These are phyloP conservation scores for Drosophila hawaiiensis DNA, from an alignment of 2,888 invertebrate genomes.

Conservation along the genomic window DNA sequence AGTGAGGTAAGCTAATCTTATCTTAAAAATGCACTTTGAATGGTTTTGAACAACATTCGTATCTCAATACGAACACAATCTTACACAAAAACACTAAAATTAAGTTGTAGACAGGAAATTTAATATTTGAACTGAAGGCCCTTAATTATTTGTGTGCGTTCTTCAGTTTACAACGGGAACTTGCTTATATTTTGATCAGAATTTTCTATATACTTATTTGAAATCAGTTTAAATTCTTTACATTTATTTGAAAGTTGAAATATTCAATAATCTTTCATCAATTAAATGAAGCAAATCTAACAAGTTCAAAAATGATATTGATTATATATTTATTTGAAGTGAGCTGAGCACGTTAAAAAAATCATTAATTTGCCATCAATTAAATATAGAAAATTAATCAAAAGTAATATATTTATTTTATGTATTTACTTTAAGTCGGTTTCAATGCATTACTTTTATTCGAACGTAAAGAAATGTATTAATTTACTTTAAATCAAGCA, in stretches of 20 bases:
- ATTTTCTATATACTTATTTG: neutral
- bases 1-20: conserved; percentile 4
- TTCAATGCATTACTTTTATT: neutral
- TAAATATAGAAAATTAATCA: neutral
- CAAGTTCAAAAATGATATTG: neutral
- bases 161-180: neutral
- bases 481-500: no score
- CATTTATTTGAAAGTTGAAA: neutral
- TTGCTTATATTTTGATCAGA: no score
- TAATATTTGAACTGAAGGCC: neutral
- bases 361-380: neutral
- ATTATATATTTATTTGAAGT: neutral
- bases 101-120: neutral
- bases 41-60: neutral
- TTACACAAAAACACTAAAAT: neutral
- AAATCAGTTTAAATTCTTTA: neutral
- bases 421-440: neutral
- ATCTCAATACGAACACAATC: neutral
- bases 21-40: neutral
- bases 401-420: neutral
- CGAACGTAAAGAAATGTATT: neutral
- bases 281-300: neutral
- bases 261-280: neutral
- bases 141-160: neutral
- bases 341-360: neutral